phyloP scores from a whole-genome alignment of 2,888 invertebrate species.

The Phaedon cochleariae region DNA sequence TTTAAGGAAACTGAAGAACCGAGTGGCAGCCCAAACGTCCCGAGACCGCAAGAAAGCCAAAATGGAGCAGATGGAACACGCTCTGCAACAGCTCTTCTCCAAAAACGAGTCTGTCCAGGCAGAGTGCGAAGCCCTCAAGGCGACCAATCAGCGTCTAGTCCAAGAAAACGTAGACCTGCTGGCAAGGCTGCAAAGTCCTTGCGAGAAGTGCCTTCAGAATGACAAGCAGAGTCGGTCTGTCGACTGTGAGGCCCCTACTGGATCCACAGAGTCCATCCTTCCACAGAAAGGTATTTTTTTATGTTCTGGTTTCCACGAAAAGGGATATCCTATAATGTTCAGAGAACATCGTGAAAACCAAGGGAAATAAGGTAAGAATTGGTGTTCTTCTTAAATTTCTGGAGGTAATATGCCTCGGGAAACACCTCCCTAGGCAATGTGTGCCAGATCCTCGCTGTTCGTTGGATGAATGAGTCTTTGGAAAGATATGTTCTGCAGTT shows the following conservation, averaged over 20 bases:
- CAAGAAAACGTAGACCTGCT: slow-evolving; percentile 72
- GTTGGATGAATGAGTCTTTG: no score
- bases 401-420: no score
- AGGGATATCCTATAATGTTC: no score
- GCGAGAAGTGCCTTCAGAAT: slow-evolving; percentile 38
- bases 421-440: no score
- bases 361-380: no score
- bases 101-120: slow-evolving; percentile 71
- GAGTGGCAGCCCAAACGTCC: slow-evolving; percentile 97
- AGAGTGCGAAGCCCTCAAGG: slow-evolving; percentile 73
- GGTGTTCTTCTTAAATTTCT: no score
- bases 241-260: slow-evolving; percentile 73
- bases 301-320: no score
- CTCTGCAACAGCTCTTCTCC: slow-evolving; percentile 70
- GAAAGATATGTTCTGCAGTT: no score
- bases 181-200: slow-evolving; percentile 62
- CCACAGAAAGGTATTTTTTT: slow-evolving; percentile 92
- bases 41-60: slow-evolving; percentile 95
- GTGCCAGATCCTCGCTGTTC: no score
- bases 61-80: slow-evolving; percentile 87
- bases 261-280: slow-evolving; percentile 77
- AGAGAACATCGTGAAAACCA: no score
- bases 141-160: slow-evolving; percentile 74
- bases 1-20: slow-evolving; percentile 92
- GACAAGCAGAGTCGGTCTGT: slow-evolving; percentile 63